A percentile compares a stretch with the other conserved stretches of the same genome.
These are phyloP conservation scores for Dissostichus mawsoni DNA, from an alignment of 2,113 vertebrate genomes.

Conservation along the genomic window DNA sequence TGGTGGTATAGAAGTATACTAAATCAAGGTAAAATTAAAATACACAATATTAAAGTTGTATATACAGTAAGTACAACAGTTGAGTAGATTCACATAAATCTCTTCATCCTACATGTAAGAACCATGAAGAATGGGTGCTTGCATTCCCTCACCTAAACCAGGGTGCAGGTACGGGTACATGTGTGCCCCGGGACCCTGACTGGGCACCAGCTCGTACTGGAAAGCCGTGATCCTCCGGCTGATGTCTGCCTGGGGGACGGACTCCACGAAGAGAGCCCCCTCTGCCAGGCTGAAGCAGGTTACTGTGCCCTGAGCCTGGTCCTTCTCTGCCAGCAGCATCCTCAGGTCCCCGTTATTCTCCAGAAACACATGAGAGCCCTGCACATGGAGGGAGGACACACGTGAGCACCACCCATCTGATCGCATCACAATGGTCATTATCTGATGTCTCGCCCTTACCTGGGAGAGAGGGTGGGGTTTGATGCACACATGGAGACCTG, in stretches of 20 bases:
- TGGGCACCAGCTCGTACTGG: slow-evolving; percentile 90
- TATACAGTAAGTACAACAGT: background rate
- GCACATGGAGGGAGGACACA: background rate
- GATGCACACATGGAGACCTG: slow-evolving; percentile 89
- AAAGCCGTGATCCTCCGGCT: slow-evolving; percentile 92
- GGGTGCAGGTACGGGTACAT: slow-evolving; percentile 75
- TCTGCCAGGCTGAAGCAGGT: slow-evolving; percentile 89
- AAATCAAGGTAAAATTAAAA: background rate
- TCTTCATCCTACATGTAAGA: background rate
- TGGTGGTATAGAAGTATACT: background rate
- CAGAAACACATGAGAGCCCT: slow-evolving; percentile 94
- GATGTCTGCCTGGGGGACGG: slow-evolving; percentile 91
- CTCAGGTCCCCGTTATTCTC: slow-evolving; percentile 91
- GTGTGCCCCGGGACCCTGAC: slow-evolving; percentile 76
- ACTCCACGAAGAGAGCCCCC: slow-evolving; percentile 94
- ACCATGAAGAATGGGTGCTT: background rate
- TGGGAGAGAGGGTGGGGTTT: slow-evolving; percentile 88
- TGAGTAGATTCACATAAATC: background rate
- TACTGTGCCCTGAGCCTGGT: slow-evolving; percentile 78
- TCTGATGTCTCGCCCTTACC: slow-evolving; percentile 47
- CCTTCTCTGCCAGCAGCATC: slow-evolving; percentile 88
- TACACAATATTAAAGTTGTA: background rate
- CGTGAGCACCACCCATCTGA: background rate
- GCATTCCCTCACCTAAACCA: slow-evolving; percentile 55
- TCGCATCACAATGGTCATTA: background rate